Evolutionary conservation across 1,140 invertebrate species (phyloP), one percentile per base, ranked within the genome.

Genomic region (Trigoniulus corallinus): DNA sequence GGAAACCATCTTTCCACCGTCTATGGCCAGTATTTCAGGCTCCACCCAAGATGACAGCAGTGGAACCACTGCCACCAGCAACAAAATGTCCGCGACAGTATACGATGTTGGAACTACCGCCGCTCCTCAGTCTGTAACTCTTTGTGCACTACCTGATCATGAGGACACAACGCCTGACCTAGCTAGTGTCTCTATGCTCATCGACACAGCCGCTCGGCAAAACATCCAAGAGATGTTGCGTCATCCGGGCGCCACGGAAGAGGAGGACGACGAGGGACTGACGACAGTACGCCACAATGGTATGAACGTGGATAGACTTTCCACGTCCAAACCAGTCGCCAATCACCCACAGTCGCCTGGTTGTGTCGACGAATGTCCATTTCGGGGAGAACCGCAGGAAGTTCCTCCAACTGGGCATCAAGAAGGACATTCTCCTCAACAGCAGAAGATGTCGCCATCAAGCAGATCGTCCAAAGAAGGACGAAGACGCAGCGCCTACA

Each of bases 161-260:
- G 53, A 26, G 2, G 48, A 52, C 26, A n/a, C 43, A 23, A 46
- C 45, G 2, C 39, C 39, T n/a, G 83, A 86, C 62, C 65, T 86
- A 29, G 83, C 81, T 1, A 79, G 81, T 29, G 81, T 87, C 0
- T 79, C 82, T 0, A 77, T 80, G 39, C 67, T 84, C 2, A 65
- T 86, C 48, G 84, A 87, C 53, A 88, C 87, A 56, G 81, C 81
- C 1, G 83, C 81, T 12, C 74, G 74, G 18, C 78, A 82, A 51
- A 77, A 60, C 65, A 69, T 59, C 4, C 50, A 51, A 23, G 44
- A 51, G 7, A 48, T 67, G 63, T 61, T 68, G 64, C 55, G 52
- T 21, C 15, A 42, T 13, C 12, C 21, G 15, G 48, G 25, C 7
- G 37, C 4, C 4, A 52, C 58, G 49, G 60, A 59, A 22, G 52